Evolutionary conservation across 2,113 vertebrate genomes (phyloP).

Genomic region (Chloropsis cyanopogon): DNA sequence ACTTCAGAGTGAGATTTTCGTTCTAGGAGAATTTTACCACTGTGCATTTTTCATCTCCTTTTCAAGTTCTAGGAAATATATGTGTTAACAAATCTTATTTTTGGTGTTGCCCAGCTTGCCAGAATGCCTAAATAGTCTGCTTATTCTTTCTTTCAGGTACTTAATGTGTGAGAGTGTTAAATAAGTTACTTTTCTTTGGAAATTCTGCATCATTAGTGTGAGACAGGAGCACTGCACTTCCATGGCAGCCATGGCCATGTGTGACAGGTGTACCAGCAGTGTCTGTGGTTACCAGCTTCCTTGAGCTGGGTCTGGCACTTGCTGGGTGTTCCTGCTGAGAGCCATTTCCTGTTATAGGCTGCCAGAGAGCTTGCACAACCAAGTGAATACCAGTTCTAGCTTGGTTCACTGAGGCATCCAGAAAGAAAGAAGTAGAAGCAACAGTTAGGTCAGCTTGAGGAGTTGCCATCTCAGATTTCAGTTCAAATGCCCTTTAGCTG

Average conservation of each 20-base stretch:
- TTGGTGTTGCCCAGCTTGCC: background rate
- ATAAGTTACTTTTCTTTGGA: background rate
- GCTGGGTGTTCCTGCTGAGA: background rate
- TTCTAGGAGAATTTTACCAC: accelerated
- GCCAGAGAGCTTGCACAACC: background rate
- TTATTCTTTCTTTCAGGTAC: background rate
- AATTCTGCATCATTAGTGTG: background rate
- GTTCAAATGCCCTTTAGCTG: background rate
- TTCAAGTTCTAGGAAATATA: background rate
- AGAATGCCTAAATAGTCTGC: background rate
- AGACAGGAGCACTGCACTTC: background rate
- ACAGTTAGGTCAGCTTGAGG: background rate
- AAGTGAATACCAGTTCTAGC: background rate
- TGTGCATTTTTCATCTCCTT: background rate
- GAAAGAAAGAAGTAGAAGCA: background rate
- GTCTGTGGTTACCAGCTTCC: background rate
- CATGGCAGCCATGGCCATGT: background rate
- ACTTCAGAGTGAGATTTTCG: background rate
- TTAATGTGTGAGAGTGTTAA: background rate
- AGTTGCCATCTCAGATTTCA: background rate
- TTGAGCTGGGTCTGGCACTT: background rate
- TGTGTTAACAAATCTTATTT: background rate
- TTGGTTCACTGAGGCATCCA: background rate
- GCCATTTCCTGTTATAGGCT: background rate
- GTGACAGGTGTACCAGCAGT: background rate